phyloP scores from a whole-genome alignment of 2,797 vertebrate species.

The Decapterus maruadsi region DNA sequence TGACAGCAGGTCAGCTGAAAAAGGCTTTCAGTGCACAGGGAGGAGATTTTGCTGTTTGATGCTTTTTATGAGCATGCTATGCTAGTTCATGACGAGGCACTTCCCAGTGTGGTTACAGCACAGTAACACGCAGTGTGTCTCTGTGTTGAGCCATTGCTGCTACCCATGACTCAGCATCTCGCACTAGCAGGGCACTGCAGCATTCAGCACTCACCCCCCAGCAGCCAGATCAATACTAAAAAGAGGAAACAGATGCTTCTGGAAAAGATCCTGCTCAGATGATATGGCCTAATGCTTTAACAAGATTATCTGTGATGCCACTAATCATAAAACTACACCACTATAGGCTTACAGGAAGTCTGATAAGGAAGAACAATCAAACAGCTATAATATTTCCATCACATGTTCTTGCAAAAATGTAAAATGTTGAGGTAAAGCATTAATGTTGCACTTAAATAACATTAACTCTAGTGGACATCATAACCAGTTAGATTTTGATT shows the following conservation, averaged over 20 bases:
- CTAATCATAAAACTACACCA: conserved; percentile 7
- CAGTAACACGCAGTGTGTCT: conserved; percentile 4
- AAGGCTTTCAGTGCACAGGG: conserved; percentile 22
- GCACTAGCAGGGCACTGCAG: conserved; percentile 65
- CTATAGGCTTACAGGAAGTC: background rate
- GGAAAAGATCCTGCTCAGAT: conserved; percentile 5
- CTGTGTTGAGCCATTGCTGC: conserved; percentile 16
- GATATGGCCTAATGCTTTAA: conserved; percentile 6
- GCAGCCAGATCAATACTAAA: conserved; percentile 63
- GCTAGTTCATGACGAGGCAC: conserved; percentile 18
- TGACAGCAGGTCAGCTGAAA: conserved; percentile 31
- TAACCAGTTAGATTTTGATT: background rate
- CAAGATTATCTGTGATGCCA: conserved; percentile 1
- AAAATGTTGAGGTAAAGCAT: background rate
- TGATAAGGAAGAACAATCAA: too few relatives aligned
- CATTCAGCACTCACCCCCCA: conserved; percentile 51
- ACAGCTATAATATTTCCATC: background rate
- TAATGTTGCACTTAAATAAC: too few relatives aligned
- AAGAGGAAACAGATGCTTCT: conserved; percentile 52
- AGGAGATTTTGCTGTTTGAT: conserved; percentile 38
- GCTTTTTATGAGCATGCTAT: conserved; percentile 21
- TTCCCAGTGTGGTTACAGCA: conserved; percentile 18
- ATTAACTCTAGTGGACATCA: background rate
- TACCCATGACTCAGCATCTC: conserved; percentile 71
- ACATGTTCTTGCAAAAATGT: background rate